These are phyloP conservation scores for Emesis furor DNA, from an alignment of 2,888 invertebrate species.

Conservation along the genomic window DNA sequence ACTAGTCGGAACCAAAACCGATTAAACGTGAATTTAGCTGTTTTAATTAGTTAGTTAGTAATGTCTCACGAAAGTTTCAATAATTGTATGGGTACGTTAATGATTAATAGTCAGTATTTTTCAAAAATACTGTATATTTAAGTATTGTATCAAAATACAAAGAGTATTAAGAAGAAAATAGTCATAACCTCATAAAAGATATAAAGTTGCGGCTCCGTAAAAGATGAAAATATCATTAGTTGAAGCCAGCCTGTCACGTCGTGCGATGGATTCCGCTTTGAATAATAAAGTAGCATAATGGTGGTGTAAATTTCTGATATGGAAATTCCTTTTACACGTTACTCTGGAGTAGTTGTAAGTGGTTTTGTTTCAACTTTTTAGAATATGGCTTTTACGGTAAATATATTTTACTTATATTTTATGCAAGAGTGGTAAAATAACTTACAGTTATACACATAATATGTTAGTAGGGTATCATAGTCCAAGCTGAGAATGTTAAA, in stretches of 20 bases:
- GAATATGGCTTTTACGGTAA: no score
- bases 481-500: no score
- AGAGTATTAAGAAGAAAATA: neutral
- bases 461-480: no score
- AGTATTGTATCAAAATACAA: neutral
- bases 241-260: constrained; percentile 58
- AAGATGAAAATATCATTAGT: constrained; percentile 47
- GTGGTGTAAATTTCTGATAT: constrained; percentile 38
- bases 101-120: no score
- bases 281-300: constrained; percentile 61
- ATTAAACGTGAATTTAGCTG: no score
- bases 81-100: no score
- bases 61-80: no score
- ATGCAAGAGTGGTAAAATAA: no score
- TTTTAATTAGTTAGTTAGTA: no score
- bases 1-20: no score
- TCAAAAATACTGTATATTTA: neutral
- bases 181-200: constrained; percentile 29
- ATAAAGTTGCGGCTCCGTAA: constrained; percentile 29
- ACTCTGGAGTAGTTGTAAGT: constrained; percentile 6
- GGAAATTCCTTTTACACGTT: constrained; percentile 29
- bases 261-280: constrained; percentile 49
- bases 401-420: no score
- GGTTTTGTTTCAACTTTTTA: neutral
- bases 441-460: no score